Evolutionary conservation across 2,888 invertebrate species (phyloP).

Genomic region (Pherbina coryleti): DNA sequence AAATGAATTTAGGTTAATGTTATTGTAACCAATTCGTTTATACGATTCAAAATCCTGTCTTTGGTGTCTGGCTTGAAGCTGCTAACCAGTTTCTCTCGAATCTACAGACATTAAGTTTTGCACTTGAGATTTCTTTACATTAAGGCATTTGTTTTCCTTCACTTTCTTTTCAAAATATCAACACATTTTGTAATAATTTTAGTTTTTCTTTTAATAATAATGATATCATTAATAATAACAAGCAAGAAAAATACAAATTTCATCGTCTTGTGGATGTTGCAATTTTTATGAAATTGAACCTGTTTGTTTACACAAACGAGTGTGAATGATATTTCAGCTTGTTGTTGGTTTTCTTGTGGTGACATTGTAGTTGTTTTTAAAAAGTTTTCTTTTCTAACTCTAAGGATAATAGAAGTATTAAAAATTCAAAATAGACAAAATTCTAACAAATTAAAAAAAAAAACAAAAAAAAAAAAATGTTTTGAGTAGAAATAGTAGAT

Average conservation of each 20-base stretch:
- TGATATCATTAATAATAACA: conserved; percentile 39
- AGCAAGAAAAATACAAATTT: conserved; percentile 38
- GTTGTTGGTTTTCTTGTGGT: background rate
- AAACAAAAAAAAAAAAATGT: background rate
- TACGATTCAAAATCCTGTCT: too few species aligned
- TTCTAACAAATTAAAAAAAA: background rate
- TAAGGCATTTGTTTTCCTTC: conserved; percentile 15
- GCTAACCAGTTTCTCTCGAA: too few species aligned
- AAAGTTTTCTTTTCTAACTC: conserved; percentile 2
- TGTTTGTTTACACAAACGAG: conserved; percentile 18
- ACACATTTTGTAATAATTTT: conserved; percentile 13
- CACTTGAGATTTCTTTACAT: background rate
- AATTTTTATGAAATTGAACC: conserved; percentile 5
- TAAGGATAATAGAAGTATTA: conserved; percentile 10
- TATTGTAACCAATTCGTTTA: too few species aligned
- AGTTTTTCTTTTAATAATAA: conserved; percentile 33
- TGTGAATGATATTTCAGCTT: conserved; percentile 8
- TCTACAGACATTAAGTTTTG: too few species aligned
- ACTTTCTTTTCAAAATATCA: conserved; percentile 28
- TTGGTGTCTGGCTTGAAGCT: too few species aligned
- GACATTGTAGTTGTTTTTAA: conserved; percentile 10
- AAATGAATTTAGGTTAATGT: too few species aligned
- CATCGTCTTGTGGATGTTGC: background rate
- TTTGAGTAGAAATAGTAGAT: background rate
- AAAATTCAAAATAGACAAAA: background rate